Percentiles rank a stretch among this genome's conserved stretches.
Conservation (phyloP, 1,140 invertebrate genomes). For the Drosophila virilis region DNA sequence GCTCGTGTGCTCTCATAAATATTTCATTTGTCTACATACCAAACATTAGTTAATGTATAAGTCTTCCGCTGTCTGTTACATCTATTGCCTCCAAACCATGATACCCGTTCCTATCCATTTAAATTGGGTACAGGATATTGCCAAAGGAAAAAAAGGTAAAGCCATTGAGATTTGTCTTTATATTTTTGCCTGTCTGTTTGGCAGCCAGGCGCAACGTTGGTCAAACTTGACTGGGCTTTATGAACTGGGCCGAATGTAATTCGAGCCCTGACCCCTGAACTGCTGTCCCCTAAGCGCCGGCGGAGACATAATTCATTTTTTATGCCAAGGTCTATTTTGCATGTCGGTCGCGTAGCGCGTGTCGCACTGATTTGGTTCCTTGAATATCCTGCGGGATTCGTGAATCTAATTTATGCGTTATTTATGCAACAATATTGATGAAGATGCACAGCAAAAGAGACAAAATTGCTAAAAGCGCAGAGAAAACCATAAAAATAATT, state of each 20-base stretch:
- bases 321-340: conserved; percentile 63
- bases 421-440: conserved; percentile 71
- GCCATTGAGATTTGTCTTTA: conserved; percentile 43
- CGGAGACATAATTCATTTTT: conserved; percentile 73
- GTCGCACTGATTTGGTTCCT: conserved; percentile 61
- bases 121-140: background rate
- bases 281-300: background rate
- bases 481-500: conserved; percentile 66
- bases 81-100: too few relatives aligned
- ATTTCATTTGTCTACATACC: too few relatives aligned
- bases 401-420: conserved; percentile 70
- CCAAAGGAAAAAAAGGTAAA: conserved; percentile 51
- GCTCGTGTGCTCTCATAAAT: too few relatives aligned
- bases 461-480: background rate
- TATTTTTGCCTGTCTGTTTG: conserved; percentile 28
- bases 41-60: too few relatives aligned
- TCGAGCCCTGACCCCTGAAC: conserved; percentile 34
- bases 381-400: conserved; percentile 36
- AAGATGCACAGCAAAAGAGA: conserved; percentile 29
- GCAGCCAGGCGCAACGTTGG: conserved; percentile 54
- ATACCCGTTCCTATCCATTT: background rate
- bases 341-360: conserved; percentile 61
- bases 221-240: conserved; percentile 65
- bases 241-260: conserved; percentile 70
- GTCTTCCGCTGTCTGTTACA: too few relatives aligned